These are phyloP conservation scores for Nymphalis c-album DNA, from an alignment of 2,888 invertebrate genomes.

Conservation along the genomic window DNA sequence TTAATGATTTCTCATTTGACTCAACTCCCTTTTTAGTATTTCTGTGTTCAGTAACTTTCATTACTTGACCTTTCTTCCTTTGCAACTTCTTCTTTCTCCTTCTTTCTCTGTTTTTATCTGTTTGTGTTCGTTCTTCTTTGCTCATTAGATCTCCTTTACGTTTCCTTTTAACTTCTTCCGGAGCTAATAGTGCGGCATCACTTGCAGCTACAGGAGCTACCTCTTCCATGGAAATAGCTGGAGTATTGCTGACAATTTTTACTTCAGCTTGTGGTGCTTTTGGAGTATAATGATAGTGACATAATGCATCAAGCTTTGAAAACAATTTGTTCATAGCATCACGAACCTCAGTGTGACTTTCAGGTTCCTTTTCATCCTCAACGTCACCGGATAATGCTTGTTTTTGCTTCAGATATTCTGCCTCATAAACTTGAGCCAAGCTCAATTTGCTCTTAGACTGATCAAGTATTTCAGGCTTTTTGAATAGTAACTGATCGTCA, in stretches of 20 bases:
- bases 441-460: constrained; percentile 97
- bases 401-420: constrained; percentile 88
- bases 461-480: constrained; percentile 92
- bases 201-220: constrained; percentile 95
- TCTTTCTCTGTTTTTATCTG: constrained; percentile 94
- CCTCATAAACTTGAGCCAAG: constrained; percentile 96
- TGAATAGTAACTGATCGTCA: constrained; percentile 90
- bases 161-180: constrained; percentile 92
- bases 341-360: constrained; percentile 89
- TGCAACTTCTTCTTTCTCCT: constrained; percentile 92
- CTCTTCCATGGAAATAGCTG: constrained; percentile 96
- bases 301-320: constrained; percentile 92
- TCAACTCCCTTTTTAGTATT: constrained; percentile 81
- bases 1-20: constrained; percentile 81
- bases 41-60: constrained; percentile 75
- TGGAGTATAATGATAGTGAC: constrained; percentile 97
- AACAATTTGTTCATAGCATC: constrained; percentile 89
- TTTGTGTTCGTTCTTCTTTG: constrained; percentile 89
- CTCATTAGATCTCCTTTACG: constrained; percentile 82
- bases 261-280: constrained; percentile 92
- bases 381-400: constrained; percentile 79
- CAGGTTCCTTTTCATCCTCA: constrained; percentile 84
- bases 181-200: constrained; percentile 92
- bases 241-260: constrained; percentile 93
- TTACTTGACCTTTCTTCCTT: constrained; percentile 69